Evolutionary conservation across 2,888 invertebrate genomes (phyloP).

Genomic region (Drosophila mettleri): DNA sequence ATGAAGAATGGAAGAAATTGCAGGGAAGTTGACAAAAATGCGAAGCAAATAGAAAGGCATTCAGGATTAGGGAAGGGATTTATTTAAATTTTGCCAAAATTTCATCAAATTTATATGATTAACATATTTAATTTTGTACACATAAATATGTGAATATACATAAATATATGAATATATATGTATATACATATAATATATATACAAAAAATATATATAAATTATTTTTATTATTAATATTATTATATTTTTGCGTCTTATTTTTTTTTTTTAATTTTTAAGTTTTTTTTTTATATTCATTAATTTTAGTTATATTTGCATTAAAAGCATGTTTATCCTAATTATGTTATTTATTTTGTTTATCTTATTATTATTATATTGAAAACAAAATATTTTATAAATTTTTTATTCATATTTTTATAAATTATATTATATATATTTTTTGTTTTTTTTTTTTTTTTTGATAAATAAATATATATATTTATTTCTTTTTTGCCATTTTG

Average conservation of each 20-base stretch:
- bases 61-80: not conserved
- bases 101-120: not conserved
- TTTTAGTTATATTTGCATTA: too few species aligned
- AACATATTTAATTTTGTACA: not conserved
- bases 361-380: too few species aligned
- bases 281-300: too few species aligned
- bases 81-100: not conserved
- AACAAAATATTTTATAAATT: not conserved
- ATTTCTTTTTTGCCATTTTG: not conserved
- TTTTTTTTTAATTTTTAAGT: not conserved
- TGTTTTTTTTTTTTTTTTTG: not conserved
- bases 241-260: not conserved
- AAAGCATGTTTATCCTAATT: too few species aligned
- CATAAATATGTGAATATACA: not conserved
- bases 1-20: conserved; percentile 20
- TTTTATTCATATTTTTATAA: not conserved
- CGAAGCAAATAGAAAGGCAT: too few species aligned
- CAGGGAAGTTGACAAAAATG: conserved; percentile 1
- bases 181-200: too few species aligned
- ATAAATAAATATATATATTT: not conserved
- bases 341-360: too few species aligned
- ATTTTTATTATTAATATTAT: not conserved
- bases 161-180: too few species aligned
- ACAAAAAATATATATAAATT: too few species aligned
- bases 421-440: not conserved